Percentiles rank a stretch among this genome's conserved stretches.
Conservation (phyloP, 2,113 vertebrate species). For the human region GRCh38 chr3:165198001-165198500, state of each 20-base stretch:
- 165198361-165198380: background rate
- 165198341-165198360: background rate
- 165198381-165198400: background rate
- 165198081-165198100: background rate
- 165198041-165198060: background rate
- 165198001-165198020: background rate
- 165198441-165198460: background rate
- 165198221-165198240: background rate
- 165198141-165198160: background rate
- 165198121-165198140: background rate
- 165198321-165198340: background rate
- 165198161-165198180: conserved; percentile 1
- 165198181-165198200: background rate
- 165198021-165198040: background rate
- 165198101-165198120: background rate
- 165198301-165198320: background rate
- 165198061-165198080: background rate
- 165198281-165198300: background rate
- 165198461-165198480: background rate
- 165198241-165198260: background rate
- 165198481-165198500: background rate
- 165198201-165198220: conserved; percentile 33
- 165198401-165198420: background rate
- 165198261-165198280: conserved; percentile 26
- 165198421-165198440: background rate